Evolutionary conservation across 1,140 invertebrate genomes (phyloP).

Genomic region (Drosophila erecta): DNA sequence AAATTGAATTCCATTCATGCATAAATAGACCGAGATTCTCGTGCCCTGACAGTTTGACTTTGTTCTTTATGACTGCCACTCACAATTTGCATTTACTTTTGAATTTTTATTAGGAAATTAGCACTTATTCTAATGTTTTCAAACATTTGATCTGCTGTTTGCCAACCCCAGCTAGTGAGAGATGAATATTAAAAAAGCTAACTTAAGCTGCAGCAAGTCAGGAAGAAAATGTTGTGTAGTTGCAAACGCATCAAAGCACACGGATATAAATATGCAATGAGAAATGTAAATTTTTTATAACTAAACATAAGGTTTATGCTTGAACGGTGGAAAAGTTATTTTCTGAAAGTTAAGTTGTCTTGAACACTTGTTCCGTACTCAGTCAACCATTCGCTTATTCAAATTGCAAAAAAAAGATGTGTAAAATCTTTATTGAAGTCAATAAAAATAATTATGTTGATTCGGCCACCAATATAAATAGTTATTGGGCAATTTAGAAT

Average conservation of each 20-base stretch:
- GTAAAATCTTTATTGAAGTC: background rate
- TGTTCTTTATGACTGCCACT: slow-evolving; percentile 4
- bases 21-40: slow-evolving; percentile 57
- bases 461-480: background rate
- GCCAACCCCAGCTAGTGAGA: slow-evolving; percentile 17
- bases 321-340: background rate
- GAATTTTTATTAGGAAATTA: slow-evolving; percentile 76
- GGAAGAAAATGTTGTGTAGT: slow-evolving; percentile 28
- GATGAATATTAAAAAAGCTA: slow-evolving; percentile 37
- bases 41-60: slow-evolving; percentile 33
- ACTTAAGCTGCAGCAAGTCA: slow-evolving; percentile 26
- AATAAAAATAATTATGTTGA: background rate
- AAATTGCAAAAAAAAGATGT: background rate
- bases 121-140: slow-evolving; percentile 67
- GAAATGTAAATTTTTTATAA: slow-evolving; percentile 13
- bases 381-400: no score
- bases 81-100: slow-evolving; percentile 70
- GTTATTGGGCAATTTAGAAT: background rate
- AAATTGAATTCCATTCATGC: slow-evolving; percentile 74
- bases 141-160: slow-evolving; percentile 50
- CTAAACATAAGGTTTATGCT: no score
- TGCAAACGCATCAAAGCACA: slow-evolving; percentile 34
- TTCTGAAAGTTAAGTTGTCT: background rate
- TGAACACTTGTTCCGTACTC: no score
- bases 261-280: slow-evolving; percentile 48